Base-by-base conservation (phyloP, 2,113 vertebrate species). In the Pycnonotus jocosus region DNA sequence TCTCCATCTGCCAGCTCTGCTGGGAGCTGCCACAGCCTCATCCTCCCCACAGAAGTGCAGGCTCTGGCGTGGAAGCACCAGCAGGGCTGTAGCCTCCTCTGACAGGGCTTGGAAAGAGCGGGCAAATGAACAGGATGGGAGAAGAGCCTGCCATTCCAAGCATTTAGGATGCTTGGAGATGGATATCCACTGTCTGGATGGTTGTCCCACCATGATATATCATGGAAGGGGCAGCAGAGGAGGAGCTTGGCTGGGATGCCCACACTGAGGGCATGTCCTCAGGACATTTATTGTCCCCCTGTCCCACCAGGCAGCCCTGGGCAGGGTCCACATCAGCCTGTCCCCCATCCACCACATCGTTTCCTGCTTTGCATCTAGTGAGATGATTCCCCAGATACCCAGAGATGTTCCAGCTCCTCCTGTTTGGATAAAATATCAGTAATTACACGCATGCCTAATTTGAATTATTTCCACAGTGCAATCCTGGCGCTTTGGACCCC, bases 371-470 rank as follows among this genome's bases (percentile, higher is more conserved):
- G 61, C 69, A 62, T 79, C 61, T 3, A n/a, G 27, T 10, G 17
- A 24, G 44, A 51, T 50, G 88, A 92, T 85, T 96, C 88, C 92
- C 95, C 3, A 60, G 81, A 87, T 68, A 91, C 48, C 48, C 81
- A 31, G 66, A 15, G 85, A 92, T 94, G 93, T 90, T 96, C 37
- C 64, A 88, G 90, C 96, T 95, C 96, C 95, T 96, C 95, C 95
- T 77, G 86, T 83, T 73, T 73, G 92, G 90, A 83, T 96, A 95
- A 94, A 92, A 86, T 80, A 65, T 61, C 50, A 38, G n/a, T 94
- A 94, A 97, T 95, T 97, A 96, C 96, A 96, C 38, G 88, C 93
- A 83, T 97, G 90, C 85, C 93, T 95, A 97, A 97, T 97, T 4
- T 48, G 71, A 95, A 97, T 97, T 90, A 94, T 97, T 95, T 88